phyloP scores from a whole-genome alignment of 1,140 invertebrate genomes.

The Cardiocondyla obscurior region DNA sequence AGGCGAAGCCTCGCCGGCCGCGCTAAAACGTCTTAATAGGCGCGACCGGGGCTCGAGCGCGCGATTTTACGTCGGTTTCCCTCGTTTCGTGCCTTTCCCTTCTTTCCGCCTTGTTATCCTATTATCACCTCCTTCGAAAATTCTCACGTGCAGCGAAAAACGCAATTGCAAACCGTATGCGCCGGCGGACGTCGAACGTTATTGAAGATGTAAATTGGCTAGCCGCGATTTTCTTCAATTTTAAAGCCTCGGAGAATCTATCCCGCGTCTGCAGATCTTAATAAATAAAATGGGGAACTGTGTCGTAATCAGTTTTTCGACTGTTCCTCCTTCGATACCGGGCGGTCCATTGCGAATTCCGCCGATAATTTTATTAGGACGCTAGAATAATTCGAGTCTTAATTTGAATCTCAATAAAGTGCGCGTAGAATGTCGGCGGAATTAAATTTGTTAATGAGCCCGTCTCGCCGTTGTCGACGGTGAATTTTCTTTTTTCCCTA shows the following conservation, averaged over 20 bases:
- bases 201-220: background rate
- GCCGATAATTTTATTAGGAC: slow-evolving; percentile 13
- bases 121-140: background rate
- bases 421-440: background rate
- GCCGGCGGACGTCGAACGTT: no score
- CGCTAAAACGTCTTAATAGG: slow-evolving; percentile 81
- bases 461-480: slow-evolving; percentile 4
- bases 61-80: slow-evolving; percentile 68
- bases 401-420: slow-evolving; percentile 17
- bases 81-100: slow-evolving; percentile 54
- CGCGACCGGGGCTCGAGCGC: slow-evolving; percentile 63
- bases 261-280: no score
- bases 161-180: background rate
- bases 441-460: slow-evolving; percentile 32
- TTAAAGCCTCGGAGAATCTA: no score
- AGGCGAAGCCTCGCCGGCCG: slow-evolving; percentile 73
- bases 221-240: background rate
- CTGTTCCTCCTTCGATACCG: background rate
- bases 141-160: background rate
- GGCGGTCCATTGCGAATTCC: background rate
- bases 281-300: background rate
- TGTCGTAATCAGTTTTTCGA: background rate
- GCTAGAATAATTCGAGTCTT: background rate
- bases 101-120: background rate
- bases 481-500: slow-evolving; percentile 24